Evolutionary conservation across 2,113 vertebrate species (phyloP), one percentile per base, ranked within the genome.

Genomic region (Brienomyrus longianalis): DNA sequence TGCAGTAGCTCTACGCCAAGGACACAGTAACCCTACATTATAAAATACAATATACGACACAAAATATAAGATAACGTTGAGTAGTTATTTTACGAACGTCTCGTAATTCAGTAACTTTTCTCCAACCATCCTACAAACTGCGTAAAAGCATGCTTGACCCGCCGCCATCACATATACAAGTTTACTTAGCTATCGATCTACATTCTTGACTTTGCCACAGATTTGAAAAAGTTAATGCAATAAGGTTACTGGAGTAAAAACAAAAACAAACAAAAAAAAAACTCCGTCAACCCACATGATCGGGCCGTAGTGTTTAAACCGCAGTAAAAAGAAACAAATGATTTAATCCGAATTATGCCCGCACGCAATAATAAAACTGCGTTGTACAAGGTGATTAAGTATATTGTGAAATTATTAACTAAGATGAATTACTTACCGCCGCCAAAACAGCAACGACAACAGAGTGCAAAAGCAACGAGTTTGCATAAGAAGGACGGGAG

Each of bases 371-470:
- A 74, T n/a, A 11, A 35, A 35, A 35, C 5, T 39, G 70, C 27
- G 27, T 17, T 17, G 39, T 35, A 17, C 13, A 77, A 15, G 70
- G 31, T 77, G 13, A 39, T 15, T 77, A 80, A 5, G 15, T 7
- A 59, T n/a, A 23, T 19, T 47, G 39, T 27, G 10, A 48, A 27
- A 50, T 88, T 31, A 47, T 19, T 50, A 74, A 47, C 19, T 50
- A 74, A 51, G 10, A 7, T 27, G 3, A 50, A 88, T 31, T 35
- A 87, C 89, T 87, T 62, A 90, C 89, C 89, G 66, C 43, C 83
- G 5, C 83, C 56, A 66, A 48, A 66, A 39, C 54, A 86, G 59
- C 83, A 48, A 17, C 59, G 5, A 50, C 27, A 90, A 35, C 5
- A 86, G 6, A 86, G 15, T 19, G 59, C n/a, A 6, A 86, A 35